Evolutionary conservation across 2,888 invertebrate genomes (phyloP).

Genomic region (Perdita meconis): DNA sequence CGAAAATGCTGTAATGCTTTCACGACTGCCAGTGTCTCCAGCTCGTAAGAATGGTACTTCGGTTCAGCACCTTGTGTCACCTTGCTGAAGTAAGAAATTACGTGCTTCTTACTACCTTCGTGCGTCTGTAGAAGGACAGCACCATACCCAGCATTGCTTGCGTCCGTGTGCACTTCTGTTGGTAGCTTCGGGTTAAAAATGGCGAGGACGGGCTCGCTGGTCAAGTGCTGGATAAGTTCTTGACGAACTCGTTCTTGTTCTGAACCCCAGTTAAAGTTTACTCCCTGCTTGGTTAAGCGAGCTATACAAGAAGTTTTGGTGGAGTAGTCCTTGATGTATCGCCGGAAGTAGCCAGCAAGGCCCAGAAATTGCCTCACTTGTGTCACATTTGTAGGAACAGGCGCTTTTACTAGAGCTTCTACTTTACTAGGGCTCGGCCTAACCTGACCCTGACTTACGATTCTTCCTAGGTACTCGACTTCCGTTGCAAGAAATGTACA

Average conservation of each 20-base stretch:
- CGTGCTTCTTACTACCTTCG: no score
- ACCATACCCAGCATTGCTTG: not conserved
- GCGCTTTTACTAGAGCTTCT: not conserved
- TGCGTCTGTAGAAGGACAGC: conserved; percentile 3
- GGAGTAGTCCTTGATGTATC: not conserved
- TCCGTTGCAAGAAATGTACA: not conserved
- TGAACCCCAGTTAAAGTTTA: not conserved
- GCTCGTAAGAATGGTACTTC: no score
- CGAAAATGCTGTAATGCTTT: no score
- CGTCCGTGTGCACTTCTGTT: conserved; percentile 1
- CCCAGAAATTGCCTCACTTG: not conserved
- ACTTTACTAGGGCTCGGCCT: not conserved
- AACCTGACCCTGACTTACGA: not conserved
- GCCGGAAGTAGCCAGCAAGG: not conserved
- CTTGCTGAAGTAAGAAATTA: no score
- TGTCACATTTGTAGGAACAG: not conserved
- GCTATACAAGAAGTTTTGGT: not conserved
- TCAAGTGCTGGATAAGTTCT: not conserved
- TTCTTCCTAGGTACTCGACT: not conserved
- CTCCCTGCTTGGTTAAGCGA: not conserved
- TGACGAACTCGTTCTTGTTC: not conserved
- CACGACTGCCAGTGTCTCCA: no score
- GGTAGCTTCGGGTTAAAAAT: not conserved
- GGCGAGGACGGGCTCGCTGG: not conserved
- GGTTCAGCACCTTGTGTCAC: no score